phyloP scores from a whole-genome alignment of 2,113 vertebrate genomes.

The Mustela lutreola region DNA sequence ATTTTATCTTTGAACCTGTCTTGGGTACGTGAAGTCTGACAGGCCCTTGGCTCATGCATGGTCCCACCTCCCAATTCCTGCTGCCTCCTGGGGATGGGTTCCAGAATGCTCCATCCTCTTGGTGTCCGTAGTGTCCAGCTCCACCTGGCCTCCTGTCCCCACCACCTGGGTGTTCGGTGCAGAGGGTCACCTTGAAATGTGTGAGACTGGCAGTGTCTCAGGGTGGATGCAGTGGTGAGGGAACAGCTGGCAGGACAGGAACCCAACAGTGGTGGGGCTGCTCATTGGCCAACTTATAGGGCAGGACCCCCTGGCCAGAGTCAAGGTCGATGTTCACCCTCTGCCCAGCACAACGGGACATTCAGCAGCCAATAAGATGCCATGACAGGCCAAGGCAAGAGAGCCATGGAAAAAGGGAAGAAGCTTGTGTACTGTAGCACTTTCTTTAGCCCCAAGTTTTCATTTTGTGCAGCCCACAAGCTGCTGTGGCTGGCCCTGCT shows the following conservation, averaged over 20 bases:
- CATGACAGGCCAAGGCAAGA: not conserved
- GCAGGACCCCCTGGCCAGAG: not conserved
- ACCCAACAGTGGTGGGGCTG: not conserved
- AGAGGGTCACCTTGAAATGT: not conserved
- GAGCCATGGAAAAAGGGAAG: not conserved
- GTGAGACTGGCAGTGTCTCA: not conserved
- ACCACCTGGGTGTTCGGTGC: not conserved
- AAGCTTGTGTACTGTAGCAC: not conserved
- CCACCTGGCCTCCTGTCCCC: not conserved
- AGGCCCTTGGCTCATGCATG: not conserved
- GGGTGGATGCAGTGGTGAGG: not conserved
- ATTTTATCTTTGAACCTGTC: not conserved
- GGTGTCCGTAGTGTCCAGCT: not conserved
- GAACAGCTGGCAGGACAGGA: not conserved
- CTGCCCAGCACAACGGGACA: not conserved
- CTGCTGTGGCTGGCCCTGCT: not conserved
- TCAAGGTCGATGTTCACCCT: not conserved
- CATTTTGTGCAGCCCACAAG: not conserved
- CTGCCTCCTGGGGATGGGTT: not conserved
- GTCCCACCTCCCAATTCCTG: not conserved
- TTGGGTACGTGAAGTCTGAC: not conserved
- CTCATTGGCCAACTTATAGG: not conserved
- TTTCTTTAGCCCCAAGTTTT: not conserved
- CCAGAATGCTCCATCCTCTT: not conserved
- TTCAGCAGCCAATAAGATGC: not conserved